Evolutionary conservation across 2,888 invertebrate species (phyloP), one percentile per base, ranked within the genome.

Genomic region (Phrixothrix hirtus): DNA sequence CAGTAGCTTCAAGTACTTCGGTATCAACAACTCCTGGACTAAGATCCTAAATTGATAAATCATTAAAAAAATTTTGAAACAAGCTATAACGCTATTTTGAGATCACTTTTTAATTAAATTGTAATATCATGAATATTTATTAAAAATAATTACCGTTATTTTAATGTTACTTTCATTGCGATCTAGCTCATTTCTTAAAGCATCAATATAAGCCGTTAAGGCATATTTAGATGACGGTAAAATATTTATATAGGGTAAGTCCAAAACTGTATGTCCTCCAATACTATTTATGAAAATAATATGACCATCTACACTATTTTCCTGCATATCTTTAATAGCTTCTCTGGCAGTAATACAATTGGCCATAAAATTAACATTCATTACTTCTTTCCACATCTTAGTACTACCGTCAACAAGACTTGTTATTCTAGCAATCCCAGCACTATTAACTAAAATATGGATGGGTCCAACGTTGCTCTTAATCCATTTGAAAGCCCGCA

Each of bases 361-460:
- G 13, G 17, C 42, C 12, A 42, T 3, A 32, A 42, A 12, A 25
- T 42, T 42, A 1, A 30, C 30, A 9, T 41, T 16, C 2, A 41
- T 5, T 3, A 43, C 14, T 34, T 32, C 29, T 36, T 36, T 14
- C 21, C 45, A 45, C 2, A 21, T n/a, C 9, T 46, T 30, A 1
- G 59, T 55, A 11, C 57, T 51, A 3, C 61, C 63, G 9, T 55
- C 56, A 12, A 45, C 5, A 2, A 64, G 15, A 9, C 35, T 47
- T 3, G 57, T 55, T 2, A 21, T 10, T 25, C 49, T 50, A 3
- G 42, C 31, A 11, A 59, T 35, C 1, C 61, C 65, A 3, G 62
- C 64, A 29, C 61, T 61, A 38, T 66, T 66, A 17, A 66, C 44
- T 9, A 66, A 34, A 17, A 66, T 48, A 44, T 57, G 51, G 21